phyloP scores from a whole-genome alignment of 2,888 invertebrate genomes.

The Linnaemya vulpina region DNA sequence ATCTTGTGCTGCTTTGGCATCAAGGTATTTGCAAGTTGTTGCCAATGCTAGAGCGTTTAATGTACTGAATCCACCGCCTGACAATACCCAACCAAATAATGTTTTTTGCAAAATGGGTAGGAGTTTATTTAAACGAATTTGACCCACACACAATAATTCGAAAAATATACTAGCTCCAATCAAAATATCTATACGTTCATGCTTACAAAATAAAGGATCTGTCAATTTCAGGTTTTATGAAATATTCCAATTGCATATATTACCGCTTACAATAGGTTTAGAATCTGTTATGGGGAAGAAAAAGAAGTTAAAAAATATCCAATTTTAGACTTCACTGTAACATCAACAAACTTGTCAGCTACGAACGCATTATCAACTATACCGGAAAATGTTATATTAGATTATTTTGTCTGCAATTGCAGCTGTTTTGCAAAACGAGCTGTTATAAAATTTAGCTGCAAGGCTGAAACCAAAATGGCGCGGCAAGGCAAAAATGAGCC shows the following conservation, averaged over 20 bases:
- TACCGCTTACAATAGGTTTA: constrained; percentile 53
- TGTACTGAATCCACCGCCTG: constrained; percentile 46
- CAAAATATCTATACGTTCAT: constrained; percentile 63
- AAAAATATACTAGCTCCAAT: constrained; percentile 72
- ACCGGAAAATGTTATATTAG: constrained; percentile 40
- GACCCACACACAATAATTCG: constrained; percentile 69
- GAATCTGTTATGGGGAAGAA: constrained; percentile 66
- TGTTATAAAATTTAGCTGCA: constrained; percentile 35
- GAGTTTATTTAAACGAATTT: constrained; percentile 57
- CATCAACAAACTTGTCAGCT: constrained; percentile 43
- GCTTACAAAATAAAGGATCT: constrained; percentile 66
- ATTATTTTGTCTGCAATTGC: constrained; percentile 21
- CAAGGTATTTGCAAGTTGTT: not conserved
- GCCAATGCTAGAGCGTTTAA: not conserved
- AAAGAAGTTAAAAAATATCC: constrained; percentile 33
- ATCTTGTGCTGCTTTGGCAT: not conserved
- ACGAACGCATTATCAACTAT: constrained; percentile 35
- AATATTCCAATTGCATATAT: constrained; percentile 62
- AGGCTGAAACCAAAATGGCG: no score
- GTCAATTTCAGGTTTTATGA: constrained; percentile 67
- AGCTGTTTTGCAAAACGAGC: constrained; percentile 47
- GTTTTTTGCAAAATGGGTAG: constrained; percentile 71
- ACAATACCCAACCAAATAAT: constrained; percentile 70
- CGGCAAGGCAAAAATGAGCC: constrained; percentile 44
- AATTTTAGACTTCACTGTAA: not conserved